These are phyloP conservation scores for Mustela lutreola DNA, from an alignment of 2,113 vertebrate species.

Conservation along the genomic window DNA sequence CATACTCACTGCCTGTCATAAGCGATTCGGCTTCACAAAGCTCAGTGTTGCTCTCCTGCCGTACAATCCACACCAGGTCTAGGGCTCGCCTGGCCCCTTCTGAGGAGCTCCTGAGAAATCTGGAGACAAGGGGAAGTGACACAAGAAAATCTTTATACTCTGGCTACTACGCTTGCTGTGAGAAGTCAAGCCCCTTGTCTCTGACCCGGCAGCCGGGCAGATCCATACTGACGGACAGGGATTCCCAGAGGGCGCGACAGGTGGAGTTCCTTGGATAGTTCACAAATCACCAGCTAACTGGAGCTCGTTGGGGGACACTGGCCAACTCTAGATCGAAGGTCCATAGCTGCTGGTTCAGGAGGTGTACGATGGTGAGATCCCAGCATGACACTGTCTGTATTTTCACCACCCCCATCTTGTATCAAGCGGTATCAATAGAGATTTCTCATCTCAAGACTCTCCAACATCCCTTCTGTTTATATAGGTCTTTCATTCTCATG, in stretches of 20 bases:
- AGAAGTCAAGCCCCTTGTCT: conserved; percentile 47
- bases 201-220: background rate
- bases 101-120: background rate
- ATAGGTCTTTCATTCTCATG: conserved; percentile 34
- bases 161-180: background rate
- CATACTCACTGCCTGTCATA: background rate
- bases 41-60: background rate
- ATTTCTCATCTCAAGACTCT: conserved; percentile 46
- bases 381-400: background rate
- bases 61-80: background rate
- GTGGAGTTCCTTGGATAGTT: conserved; percentile 37
- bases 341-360: background rate
- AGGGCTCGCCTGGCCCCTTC: background rate
- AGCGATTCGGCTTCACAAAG: background rate
- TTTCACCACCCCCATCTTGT: conserved; percentile 10
- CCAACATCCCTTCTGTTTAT: conserved; percentile 44
- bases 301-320: background rate
- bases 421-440: background rate
- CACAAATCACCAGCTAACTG: conserved; percentile 57
- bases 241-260: background rate
- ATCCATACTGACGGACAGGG: conserved; percentile 27
- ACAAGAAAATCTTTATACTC: conserved; percentile 46
- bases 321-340: background rate
- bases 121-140: background rate
- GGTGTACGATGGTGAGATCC: background rate